These are phyloP conservation scores for Cryptotermes secundus DNA, from an alignment of 1,140 invertebrate species.

Conservation along the genomic window DNA sequence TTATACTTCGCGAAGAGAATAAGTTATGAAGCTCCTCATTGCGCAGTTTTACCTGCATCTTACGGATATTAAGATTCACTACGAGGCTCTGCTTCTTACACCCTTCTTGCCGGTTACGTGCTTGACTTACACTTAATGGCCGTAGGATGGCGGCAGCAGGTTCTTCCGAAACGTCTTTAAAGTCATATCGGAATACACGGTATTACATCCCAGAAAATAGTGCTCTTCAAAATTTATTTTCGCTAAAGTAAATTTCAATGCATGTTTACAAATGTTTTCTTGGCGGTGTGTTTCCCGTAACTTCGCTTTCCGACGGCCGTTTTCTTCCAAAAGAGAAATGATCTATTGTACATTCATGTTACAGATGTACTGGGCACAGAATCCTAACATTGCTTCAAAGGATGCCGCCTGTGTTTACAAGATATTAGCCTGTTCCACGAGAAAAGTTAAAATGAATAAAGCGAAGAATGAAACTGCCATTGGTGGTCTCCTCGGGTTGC, in stretches of 20 bases:
- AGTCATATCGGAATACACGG: too few relatives aligned
- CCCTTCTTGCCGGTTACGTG: too few relatives aligned
- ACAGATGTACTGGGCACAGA: neutral
- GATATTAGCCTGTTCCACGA: neutral
- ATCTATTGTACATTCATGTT: conserved; percentile 2
- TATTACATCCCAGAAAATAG: too few relatives aligned
- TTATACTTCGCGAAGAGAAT: too few relatives aligned
- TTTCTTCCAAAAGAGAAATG: neutral
- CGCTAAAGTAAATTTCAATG: neutral
- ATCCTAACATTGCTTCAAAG: neutral
- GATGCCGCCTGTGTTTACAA: neutral
- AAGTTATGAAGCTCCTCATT: too few relatives aligned
- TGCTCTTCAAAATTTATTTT: conserved; percentile 1
- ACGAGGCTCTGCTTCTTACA: too few relatives aligned
- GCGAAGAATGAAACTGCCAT: neutral
- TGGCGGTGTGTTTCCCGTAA: neutral
- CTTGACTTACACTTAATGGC: too few relatives aligned
- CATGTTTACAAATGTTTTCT: conserved; percentile 2
- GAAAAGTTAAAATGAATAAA: conserved; percentile 2
- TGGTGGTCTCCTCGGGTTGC: neutral
- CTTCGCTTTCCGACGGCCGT: neutral
- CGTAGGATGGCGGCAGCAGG: too few relatives aligned
- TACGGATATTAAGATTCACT: too few relatives aligned
- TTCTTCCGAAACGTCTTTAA: too few relatives aligned
- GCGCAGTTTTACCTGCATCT: too few relatives aligned